Conservation (phyloP, 2,797 vertebrate genomes). For the Melanotaenia parkinsoni region DNA sequence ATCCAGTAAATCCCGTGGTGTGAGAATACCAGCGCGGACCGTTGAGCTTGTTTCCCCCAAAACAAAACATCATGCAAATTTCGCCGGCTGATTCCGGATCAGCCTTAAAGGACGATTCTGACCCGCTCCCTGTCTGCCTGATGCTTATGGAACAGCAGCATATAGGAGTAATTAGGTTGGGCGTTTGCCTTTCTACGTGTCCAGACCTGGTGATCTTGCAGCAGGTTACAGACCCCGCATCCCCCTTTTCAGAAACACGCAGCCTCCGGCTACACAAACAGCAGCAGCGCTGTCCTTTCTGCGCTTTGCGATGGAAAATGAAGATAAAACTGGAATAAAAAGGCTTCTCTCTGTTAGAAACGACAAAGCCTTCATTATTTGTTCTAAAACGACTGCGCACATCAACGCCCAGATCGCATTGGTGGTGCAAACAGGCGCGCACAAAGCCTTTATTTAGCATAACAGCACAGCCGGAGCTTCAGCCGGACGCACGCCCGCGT, state of each 20-base stretch:
- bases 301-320: not conserved
- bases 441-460: constrained; percentile 17
- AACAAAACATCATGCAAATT: constrained; percentile 60
- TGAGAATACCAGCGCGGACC: not conserved
- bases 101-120: not conserved
- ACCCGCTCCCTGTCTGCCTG: not conserved
- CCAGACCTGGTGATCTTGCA: constrained; percentile 52
- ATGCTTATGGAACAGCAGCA: constrained; percentile 10
- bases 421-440: constrained; percentile 8
- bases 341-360: not conserved
- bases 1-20: not conserved
- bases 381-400: not conserved
- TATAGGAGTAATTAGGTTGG: not conserved
- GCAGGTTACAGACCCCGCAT: constrained; percentile 39
- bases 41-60: constrained; percentile 51
- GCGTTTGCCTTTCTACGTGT: constrained; percentile 41
- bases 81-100: constrained; percentile 11
- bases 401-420: not conserved
- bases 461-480: constrained; percentile 33
- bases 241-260: constrained; percentile 16
- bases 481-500: constrained; percentile 47
- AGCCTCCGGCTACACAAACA: constrained; percentile 19
- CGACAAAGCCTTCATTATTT: constrained; percentile 42
- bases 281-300: constrained; percentile 11
- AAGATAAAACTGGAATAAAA: not conserved